Conservation (phyloP, 1,140 invertebrate genomes). For the Aphis craccivora region DNA sequence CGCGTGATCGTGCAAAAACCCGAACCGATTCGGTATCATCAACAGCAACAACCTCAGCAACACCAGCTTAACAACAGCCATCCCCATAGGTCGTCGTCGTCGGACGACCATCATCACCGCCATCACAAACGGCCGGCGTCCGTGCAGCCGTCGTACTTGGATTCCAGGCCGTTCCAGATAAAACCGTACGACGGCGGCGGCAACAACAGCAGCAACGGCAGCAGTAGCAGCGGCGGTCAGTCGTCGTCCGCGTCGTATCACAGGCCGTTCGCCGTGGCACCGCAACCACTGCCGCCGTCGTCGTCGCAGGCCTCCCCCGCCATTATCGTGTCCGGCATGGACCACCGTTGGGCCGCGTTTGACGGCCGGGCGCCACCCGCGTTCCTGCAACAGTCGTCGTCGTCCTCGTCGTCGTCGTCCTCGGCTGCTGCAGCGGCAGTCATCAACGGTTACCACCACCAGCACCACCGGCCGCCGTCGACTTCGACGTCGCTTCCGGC, state of each 20-base stretch:
- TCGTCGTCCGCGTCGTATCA: conserved; percentile 38
- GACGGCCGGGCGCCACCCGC: conserved; percentile 1
- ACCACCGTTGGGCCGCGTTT: conserved; percentile 39
- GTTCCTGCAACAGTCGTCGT: not conserved
- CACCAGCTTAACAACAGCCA: not conserved
- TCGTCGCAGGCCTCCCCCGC: not conserved
- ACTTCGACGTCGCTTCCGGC: not conserved
- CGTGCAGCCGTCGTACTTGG: conserved; percentile 50
- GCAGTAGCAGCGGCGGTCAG: not conserved
- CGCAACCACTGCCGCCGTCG: not conserved
- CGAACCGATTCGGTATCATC: conserved; percentile 40
- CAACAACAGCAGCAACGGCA: not conserved
- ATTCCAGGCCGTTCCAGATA: conserved; percentile 48
- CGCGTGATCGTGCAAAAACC: conserved; percentile 48
- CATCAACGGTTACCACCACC: conserved; percentile 1
- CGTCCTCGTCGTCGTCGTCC: not conserved
- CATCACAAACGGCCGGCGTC: conserved; percentile 39
- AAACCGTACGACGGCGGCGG: conserved; percentile 31
- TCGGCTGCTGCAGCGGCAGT: too few species aligned
- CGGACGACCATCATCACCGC: not conserved
- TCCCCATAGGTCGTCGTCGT: not conserved
- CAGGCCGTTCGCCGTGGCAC: not conserved
- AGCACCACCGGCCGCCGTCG: not conserved
- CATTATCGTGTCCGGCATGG: not conserved
- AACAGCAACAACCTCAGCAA: not conserved